A percentile compares a stretch with the other conserved stretches of the same genome.
Evolutionary conservation across 2,113 vertebrate genomes (phyloP).

Genomic region (Saimiri boliviensis): DNA sequence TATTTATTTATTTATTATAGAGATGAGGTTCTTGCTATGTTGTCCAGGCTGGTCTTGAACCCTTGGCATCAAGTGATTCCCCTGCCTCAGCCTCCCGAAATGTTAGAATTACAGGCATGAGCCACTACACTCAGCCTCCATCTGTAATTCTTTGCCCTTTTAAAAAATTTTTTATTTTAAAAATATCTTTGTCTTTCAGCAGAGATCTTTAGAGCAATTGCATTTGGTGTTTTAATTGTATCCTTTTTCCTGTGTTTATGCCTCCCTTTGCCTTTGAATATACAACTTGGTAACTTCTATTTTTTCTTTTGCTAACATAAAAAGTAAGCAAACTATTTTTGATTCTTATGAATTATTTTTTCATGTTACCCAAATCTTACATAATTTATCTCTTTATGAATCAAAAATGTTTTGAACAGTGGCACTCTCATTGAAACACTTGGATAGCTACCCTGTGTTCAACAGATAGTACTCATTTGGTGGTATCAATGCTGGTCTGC

Average conservation of each 20-base stretch:
- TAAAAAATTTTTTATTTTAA: neutral
- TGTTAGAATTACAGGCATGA: too few species aligned
- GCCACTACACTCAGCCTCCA: neutral
- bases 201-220: neutral
- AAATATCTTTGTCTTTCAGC: neutral
- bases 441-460: neutral
- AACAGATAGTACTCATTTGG: neutral
- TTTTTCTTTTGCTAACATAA: neutral
- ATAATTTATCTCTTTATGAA: conserved; percentile 7
- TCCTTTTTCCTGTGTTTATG: neutral
- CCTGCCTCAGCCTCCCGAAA: too few species aligned
- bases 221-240: neutral
- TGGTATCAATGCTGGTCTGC: neutral
- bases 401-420: conserved; percentile 1
- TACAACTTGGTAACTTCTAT: neutral
- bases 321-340: neutral
- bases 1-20: too few species aligned
- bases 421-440: neutral
- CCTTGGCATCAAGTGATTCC: too few species aligned
- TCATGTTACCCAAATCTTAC: neutral
- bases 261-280: neutral
- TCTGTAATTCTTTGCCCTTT: neutral
- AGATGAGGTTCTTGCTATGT: too few species aligned
- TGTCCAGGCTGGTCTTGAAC: too few species aligned
- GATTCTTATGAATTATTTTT: neutral